Base-by-base conservation (phyloP, 2,797 vertebrate species). In the Pitangus sulphuratus region DNA sequence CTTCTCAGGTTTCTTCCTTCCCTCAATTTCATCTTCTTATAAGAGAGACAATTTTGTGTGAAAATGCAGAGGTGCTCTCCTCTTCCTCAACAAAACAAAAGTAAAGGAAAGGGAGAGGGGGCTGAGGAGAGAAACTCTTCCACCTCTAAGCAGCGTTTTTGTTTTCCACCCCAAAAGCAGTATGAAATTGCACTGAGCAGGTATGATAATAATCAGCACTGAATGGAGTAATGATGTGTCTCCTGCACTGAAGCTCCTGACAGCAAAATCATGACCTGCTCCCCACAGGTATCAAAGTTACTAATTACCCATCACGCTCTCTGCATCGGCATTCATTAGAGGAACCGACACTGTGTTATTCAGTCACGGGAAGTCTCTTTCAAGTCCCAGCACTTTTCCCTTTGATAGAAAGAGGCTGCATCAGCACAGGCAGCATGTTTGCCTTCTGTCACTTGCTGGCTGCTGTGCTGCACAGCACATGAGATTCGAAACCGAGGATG, bases 241-340 rank as follows among this genome's bases (percentile, higher is more conserved):
- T 97, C 76, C 64, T 69, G 89, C 64, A 18, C 37, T 87, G 84
- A 96, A 95, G 70, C 71, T 96, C 70, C 85, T 95, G 95, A 95
- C 96, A 97, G 94, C 90, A 93, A 95, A 97, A 97, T 97, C 95
- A 95, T 87, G 96, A 96, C 97, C 94, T 96, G 94, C 90, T 96
- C 95, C 94, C 96, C 87, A 84, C 94, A 94, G 88, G 96, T 97
- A 97, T 97, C 96, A 96, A 97, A 97, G 94, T 91, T 90, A 65
- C 95, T 97, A 97, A 97, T 97, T 96, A 97, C 87, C 90, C 90
- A 83, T 96, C 81, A 62, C 7, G 64, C 72, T 42, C 89, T 83
- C 81, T 54, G 11, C 90, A 92, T 75, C 47, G 17, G 87, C 82
- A 14, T 85, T 97, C 96, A 95, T 97, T 95, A 97, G 76, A 70